These are phyloP conservation scores for Euthynnus affinis DNA, from an alignment of 2,797 vertebrate genomes.

Conservation along the genomic window DNA sequence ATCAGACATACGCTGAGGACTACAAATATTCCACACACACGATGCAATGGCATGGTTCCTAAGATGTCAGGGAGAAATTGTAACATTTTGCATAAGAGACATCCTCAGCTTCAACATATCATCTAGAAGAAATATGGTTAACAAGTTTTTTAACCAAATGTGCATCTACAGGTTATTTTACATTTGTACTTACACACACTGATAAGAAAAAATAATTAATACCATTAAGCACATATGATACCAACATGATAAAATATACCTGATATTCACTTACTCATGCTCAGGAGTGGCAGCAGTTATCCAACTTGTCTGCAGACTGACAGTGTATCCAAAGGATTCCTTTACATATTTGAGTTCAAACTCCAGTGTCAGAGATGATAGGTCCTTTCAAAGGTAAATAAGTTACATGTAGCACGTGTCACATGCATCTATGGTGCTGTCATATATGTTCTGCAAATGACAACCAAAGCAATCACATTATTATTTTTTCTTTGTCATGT, in stretches of 20 bases:
- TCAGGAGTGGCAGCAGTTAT: background rate
- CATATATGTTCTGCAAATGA: background rate
- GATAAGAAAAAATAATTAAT: background rate
- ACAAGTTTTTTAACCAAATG: background rate
- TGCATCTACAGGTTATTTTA: background rate
- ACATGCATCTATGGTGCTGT: background rate
- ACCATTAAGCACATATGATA: background rate
- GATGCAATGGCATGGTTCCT: slow-evolving; percentile 35
- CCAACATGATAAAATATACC: background rate
- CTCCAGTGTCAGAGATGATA: slow-evolving; percentile 37
- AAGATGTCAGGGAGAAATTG: background rate
- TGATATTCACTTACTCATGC: slow-evolving; percentile 38
- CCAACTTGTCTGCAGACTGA: background rate
- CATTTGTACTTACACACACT: background rate
- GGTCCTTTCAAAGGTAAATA: slow-evolving; percentile 35
- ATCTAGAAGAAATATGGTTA: background rate
- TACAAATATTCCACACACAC: slow-evolving; percentile 12
- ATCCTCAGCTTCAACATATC: background rate
- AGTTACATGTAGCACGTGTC: slow-evolving; percentile 44
- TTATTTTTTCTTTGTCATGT: background rate
- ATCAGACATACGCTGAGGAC: slow-evolving; percentile 45
- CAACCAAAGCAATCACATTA: background rate
- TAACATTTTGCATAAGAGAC: background rate
- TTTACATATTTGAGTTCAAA: slow-evolving; percentile 50
- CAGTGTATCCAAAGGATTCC: background rate